A percentile compares a stretch with the other conserved stretches of the same genome.
phyloP scores from a whole-genome alignment of 2,888 invertebrate species.

The Stenurella melanura region DNA sequence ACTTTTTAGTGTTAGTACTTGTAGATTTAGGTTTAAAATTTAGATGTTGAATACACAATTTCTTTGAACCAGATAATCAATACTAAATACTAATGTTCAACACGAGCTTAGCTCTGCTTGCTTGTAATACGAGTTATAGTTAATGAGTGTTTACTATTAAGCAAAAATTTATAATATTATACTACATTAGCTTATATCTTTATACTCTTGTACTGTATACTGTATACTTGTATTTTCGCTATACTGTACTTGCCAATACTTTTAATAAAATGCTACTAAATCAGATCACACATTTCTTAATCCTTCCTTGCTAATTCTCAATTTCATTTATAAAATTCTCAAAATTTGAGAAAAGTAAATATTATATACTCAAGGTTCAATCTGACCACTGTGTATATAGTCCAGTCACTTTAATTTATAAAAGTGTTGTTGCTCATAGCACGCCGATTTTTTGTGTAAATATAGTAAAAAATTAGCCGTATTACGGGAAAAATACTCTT shows the following conservation, averaged over 20 bases:
- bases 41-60: constrained; percentile 52
- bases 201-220: constrained; percentile 71
- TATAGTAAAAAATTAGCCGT: no score
- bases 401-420: no score
- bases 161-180: constrained; percentile 64
- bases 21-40: constrained; percentile 42
- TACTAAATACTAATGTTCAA: constrained; percentile 44
- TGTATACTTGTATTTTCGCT: constrained; percentile 71
- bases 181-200: constrained; percentile 69
- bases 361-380: no score
- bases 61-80: constrained; percentile 44
- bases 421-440: no score
- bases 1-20: constrained; percentile 44
- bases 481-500: no score
- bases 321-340: no score
- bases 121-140: constrained; percentile 60
- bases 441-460: no score
- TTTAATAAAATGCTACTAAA: constrained; percentile 71
- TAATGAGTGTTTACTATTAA: constrained; percentile 59
- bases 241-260: constrained; percentile 71
- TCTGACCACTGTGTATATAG: no score
- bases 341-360: no score
- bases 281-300: neutral
- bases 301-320: neutral
- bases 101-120: constrained; percentile 66